Evolutionary conservation across 2,797 vertebrate genomes (phyloP).

Genomic region (Paramormyrops hopkinsi): DNA sequence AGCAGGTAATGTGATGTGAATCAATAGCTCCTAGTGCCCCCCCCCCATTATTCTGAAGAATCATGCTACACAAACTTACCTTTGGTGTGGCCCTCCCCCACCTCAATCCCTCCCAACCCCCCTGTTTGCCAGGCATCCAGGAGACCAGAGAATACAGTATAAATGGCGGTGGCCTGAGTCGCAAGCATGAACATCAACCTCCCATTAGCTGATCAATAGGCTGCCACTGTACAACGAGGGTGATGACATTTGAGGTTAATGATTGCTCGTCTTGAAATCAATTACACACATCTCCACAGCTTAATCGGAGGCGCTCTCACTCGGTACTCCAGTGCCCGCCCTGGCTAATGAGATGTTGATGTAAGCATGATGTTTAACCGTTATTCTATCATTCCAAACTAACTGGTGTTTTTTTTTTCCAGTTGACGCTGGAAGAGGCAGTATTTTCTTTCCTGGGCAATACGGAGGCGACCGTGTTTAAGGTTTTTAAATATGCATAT

Average conservation of each 20-base stretch:
- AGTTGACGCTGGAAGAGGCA: neutral
- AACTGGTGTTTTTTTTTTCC: neutral
- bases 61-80: neutral
- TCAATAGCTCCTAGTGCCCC: neutral
- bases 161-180: conserved; percentile 38
- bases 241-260: conserved; percentile 50
- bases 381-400: neutral
- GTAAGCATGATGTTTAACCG: neutral
- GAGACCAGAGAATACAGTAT: conserved; percentile 23
- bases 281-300: conserved; percentile 40
- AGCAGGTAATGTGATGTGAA: neutral
- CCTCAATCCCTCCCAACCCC: neutral
- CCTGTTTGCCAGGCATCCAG: neutral
- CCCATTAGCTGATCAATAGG: conserved; percentile 53
- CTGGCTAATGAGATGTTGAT: neutral
- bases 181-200: conserved; percentile 44
- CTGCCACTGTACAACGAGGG: conserved; percentile 39
- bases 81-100: neutral
- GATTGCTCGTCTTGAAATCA: conserved; percentile 45
- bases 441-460: neutral
- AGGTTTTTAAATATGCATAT: neutral
- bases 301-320: conserved; percentile 16
- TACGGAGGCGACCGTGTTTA: neutral
- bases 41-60: neutral
- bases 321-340: neutral